A percentile compares a stretch with the other conserved stretches of the same genome.
phyloP scores from a whole-genome alignment of 2,888 invertebrate genomes.

The Drosophila vallismaia region DNA sequence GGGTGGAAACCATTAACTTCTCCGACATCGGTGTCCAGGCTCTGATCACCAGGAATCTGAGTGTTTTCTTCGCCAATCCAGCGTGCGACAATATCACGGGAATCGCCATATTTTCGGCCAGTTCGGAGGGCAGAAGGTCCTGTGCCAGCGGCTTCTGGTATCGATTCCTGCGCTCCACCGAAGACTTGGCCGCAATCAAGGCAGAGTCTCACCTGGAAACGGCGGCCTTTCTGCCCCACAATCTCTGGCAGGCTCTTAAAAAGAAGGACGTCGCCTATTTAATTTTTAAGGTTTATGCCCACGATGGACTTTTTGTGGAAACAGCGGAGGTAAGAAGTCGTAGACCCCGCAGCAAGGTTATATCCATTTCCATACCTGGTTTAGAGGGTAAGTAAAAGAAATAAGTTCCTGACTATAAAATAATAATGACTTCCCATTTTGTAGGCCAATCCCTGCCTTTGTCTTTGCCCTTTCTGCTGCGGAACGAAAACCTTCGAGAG shows the following conservation, averaged over 20 bases:
- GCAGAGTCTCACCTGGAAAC: conserved; percentile 85
- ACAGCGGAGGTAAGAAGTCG: conserved; percentile 75
- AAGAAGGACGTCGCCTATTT: conserved; percentile 71
- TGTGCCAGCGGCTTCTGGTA: conserved; percentile 69
- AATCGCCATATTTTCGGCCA: conserved; percentile 73
- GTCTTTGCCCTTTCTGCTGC: conserved; percentile 85
- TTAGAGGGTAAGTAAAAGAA: conserved; percentile 77
- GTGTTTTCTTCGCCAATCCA: conserved; percentile 81
- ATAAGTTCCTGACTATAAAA: neutral
- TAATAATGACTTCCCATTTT: neutral
- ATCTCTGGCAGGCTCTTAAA: conserved; percentile 78
- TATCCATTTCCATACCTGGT: conserved; percentile 87
- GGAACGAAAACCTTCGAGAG: conserved; percentile 63
- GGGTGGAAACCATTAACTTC: conserved; percentile 57
- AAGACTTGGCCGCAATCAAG: conserved; percentile 83
- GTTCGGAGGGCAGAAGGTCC: conserved; percentile 10
- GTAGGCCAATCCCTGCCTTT: conserved; percentile 84
- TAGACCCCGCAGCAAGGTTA: conserved; percentile 84
- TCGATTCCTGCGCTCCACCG: conserved; percentile 83
- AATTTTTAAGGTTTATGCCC: conserved; percentile 85
- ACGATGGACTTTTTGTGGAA: conserved; percentile 86
- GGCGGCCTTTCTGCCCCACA: conserved; percentile 85
- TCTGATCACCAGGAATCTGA: conserved; percentile 74
- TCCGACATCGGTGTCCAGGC: conserved; percentile 74
- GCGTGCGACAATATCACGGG: conserved; percentile 76